Percentiles rank a stretch among this genome's conserved stretches.
Conservation (phyloP, 2,113 vertebrate genomes). For the Megaceryle torquata region DNA sequence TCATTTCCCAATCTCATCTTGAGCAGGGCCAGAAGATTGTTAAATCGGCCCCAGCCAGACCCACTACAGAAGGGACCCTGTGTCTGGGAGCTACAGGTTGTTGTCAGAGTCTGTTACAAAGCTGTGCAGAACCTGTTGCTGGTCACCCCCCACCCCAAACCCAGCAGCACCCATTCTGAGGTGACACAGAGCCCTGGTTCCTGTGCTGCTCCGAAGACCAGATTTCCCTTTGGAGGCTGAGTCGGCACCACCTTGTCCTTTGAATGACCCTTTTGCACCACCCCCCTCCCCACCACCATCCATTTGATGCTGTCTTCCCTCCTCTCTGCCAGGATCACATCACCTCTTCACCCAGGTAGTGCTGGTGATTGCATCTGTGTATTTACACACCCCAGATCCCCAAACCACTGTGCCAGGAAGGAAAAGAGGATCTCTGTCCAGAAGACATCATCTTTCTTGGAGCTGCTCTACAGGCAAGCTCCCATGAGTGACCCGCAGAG, state of each 20-base stretch:
- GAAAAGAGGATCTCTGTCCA: neutral
- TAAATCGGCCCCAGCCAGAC: neutral
- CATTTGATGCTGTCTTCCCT: neutral
- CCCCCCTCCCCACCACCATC: too few species aligned
- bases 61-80: neutral
- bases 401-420: rapidly evolving
- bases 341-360: rapidly evolving
- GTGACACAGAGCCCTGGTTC: rapidly evolving
- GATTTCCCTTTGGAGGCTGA: neutral
- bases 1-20: slow-evolving; percentile 44
- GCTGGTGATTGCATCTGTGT: neutral
- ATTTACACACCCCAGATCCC: neutral
- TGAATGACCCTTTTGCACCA: neutral
- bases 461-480: neutral
- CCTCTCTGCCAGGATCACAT: neutral
- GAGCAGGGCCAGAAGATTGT: slow-evolving; percentile 16
- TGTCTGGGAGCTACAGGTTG: neutral
- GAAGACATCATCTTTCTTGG: neutral
- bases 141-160: too few species aligned
- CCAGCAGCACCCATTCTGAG: rapidly evolving
- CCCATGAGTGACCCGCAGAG: rapidly evolving
- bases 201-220: rapidly evolving
- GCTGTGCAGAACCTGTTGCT: rapidly evolving
- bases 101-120: rapidly evolving
- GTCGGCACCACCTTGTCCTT: rapidly evolving